Evolutionary conservation across 2,113 vertebrate genomes (phyloP).

Genomic region (Lophochroa leadbeateri): DNA sequence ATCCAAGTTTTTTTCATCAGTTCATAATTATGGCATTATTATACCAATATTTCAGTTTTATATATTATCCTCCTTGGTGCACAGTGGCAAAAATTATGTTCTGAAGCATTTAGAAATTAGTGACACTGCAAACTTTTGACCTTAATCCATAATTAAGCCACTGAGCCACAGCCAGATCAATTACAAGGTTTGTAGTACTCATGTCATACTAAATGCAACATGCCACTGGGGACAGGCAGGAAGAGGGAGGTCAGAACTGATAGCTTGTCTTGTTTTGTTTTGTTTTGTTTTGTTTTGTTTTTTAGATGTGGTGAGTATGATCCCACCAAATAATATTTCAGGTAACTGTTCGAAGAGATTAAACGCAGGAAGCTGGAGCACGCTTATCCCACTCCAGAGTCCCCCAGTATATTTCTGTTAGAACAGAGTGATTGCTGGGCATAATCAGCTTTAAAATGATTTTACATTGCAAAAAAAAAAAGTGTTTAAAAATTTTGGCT

Average conservation of each 20-base stretch:
- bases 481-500: background rate
- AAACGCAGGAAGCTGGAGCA: background rate
- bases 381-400: background rate
- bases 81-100: background rate
- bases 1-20: background rate
- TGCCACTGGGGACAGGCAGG: background rate
- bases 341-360: background rate
- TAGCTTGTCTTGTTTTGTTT: background rate
- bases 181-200: background rate
- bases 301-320: background rate
- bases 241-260: background rate
- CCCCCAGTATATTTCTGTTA: background rate
- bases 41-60: background rate
- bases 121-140: background rate
- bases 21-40: background rate
- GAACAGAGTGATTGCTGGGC: background rate
- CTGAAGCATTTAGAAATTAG: background rate
- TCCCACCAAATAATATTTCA: background rate
- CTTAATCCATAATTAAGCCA: background rate
- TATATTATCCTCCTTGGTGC: background rate
- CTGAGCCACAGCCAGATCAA: background rate
- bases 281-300: background rate
- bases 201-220: background rate
- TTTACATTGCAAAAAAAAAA: background rate
- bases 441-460: background rate